phyloP scores from a whole-genome alignment of 2,888 invertebrate species.

The Sinotaia quadrata region DNA sequence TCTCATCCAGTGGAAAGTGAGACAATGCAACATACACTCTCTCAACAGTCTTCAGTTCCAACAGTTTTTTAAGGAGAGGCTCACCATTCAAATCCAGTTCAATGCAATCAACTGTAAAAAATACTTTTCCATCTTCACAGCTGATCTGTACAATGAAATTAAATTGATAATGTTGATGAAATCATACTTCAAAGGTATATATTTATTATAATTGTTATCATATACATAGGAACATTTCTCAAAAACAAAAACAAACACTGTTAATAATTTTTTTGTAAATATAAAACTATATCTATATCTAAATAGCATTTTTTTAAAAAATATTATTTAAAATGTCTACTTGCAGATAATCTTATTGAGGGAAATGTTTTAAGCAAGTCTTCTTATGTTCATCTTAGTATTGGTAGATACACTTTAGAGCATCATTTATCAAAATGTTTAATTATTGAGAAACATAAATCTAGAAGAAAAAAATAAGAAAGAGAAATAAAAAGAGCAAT shows the following conservation, averaged over 20 bases:
- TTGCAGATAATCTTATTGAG: too few relatives aligned
- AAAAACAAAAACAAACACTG: slow-evolving; percentile 1
- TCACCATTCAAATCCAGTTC: not conserved
- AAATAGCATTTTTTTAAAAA: too few relatives aligned
- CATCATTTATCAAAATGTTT: too few relatives aligned
- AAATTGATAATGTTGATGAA: not conserved
- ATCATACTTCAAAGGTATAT: not conserved
- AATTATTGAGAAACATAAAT: too few relatives aligned
- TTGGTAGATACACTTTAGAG: too few relatives aligned
- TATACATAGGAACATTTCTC: not conserved
- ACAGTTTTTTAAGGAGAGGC: slow-evolving; percentile 11
- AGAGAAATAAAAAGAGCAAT: too few relatives aligned
- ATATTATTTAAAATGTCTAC: too few relatives aligned
- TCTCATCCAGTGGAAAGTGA: slow-evolving; percentile 32
- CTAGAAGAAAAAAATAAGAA: too few relatives aligned
- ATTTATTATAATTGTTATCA: not conserved
- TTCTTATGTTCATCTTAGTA: too few relatives aligned
- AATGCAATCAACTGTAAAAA: slow-evolving; percentile 21
- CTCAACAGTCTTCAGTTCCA: slow-evolving; percentile 40
- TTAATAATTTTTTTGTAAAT: too few relatives aligned
- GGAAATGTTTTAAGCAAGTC: too few relatives aligned
- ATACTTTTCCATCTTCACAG: slow-evolving; percentile 43
- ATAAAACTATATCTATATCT: too few relatives aligned
- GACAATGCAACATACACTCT: slow-evolving; percentile 36
- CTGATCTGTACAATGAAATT: slow-evolving; percentile 21